phyloP scores from a whole-genome alignment of 2,797 vertebrate species.

The Carcharodon carcharias region DNA sequence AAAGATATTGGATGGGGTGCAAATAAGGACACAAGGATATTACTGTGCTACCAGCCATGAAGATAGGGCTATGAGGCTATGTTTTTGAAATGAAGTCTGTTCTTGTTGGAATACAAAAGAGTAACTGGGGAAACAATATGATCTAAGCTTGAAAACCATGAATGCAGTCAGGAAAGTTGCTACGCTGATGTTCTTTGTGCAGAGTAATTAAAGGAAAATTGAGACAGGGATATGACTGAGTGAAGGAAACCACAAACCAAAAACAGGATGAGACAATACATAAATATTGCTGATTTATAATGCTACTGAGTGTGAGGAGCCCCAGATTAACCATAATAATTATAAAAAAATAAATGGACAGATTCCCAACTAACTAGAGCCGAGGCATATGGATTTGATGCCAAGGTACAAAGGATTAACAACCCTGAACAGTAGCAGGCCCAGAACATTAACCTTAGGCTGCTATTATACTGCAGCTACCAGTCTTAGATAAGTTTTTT shows the following conservation, averaged over 20 bases:
- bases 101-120: background rate
- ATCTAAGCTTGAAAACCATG: background rate
- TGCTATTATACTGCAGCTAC: background rate
- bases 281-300: slow-evolving; percentile 4
- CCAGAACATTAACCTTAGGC: background rate
- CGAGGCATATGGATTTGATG: slow-evolving; percentile 1
- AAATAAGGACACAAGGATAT: background rate
- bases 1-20: background rate
- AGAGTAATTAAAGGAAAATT: background rate
- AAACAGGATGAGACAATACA: background rate
- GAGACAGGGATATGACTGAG: background rate
- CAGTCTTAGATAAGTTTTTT: background rate
- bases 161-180: background rate
- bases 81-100: too few relatives aligned
- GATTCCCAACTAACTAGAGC: background rate
- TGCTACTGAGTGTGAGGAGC: too few relatives aligned
- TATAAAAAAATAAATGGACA: background rate
- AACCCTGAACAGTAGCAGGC: background rate
- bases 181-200: background rate
- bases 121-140: background rate
- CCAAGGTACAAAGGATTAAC: background rate
- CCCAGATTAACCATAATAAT: background rate
- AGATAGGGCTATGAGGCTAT: background rate
- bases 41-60: background rate
- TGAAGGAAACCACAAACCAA: background rate